These are phyloP conservation scores for Cydia splendana DNA, from an alignment of 1,140 invertebrate species.

Conservation along the genomic window DNA sequence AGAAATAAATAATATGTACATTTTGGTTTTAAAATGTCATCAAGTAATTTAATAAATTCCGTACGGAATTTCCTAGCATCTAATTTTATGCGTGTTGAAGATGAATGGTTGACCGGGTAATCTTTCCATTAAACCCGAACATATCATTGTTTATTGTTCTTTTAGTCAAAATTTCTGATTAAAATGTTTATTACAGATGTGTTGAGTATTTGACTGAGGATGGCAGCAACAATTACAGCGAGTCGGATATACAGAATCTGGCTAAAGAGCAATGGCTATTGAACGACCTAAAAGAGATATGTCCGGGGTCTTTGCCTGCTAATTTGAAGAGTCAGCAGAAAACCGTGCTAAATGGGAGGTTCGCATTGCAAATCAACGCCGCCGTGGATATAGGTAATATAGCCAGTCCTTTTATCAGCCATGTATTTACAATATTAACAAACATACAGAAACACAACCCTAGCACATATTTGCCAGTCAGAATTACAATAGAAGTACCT, in stretches of 20 bases:
- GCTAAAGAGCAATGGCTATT: constrained; percentile 75
- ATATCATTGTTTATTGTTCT: neutral
- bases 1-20: constrained; percentile 5
- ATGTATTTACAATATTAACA: too few species aligned
- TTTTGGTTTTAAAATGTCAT: constrained; percentile 37
- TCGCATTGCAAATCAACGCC: constrained; percentile 71
- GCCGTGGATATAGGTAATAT: constrained; percentile 64
- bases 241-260: constrained; percentile 56
- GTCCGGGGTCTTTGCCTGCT: constrained; percentile 65
- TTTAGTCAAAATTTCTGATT: neutral
- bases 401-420: neutral
- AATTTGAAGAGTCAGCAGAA: constrained; percentile 56
- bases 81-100: constrained; percentile 59
- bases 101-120: constrained; percentile 72
- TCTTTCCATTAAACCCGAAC: constrained; percentile 4
- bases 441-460: too few species aligned
- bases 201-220: constrained; percentile 64
- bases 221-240: constrained; percentile 46
- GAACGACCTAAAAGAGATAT: constrained; percentile 73
- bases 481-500: too few species aligned
- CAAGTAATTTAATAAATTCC: constrained; percentile 42
- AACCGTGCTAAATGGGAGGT: constrained; percentile 60
- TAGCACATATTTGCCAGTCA: too few species aligned
- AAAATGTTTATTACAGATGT: constrained; percentile 55
- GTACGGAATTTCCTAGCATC: constrained; percentile 56